Base-by-base conservation (phyloP, 2,113 vertebrate species). In the Alligator mississippiensis region DNA sequence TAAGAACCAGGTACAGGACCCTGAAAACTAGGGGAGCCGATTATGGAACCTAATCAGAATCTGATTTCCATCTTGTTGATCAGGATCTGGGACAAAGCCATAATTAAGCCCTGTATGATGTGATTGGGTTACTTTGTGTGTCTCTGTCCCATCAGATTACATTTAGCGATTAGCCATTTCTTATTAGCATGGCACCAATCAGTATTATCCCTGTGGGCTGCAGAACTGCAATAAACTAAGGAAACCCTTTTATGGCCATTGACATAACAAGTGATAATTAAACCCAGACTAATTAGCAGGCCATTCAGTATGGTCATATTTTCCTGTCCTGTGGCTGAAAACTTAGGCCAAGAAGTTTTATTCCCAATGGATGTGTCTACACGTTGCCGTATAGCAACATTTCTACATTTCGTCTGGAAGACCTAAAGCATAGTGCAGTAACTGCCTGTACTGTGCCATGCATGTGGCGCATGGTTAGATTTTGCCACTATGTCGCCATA, bases 111-210 rank as follows among this genome's bases (percentile, higher is more conserved):
- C 90, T 76, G 58, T 64, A 27, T 77, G 55, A 8, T 80, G 70
- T 89, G 84, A 59, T 84, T 92, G 61, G 30, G 9, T 90, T 96
- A 93, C 89, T 93, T 93, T 93, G n/a, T 81, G 59, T 47, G 62
- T 55, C 80, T 89, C 87, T 93, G 78, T 93, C 91, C 87, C 92
- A 95, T 94, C 95, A 92, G 93, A 94, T 97, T 93, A 97, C 91
- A 84, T 92, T 85, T 4, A 75, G 92, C 89, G 85, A 54, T 90
- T 68, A 83, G 38, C 82, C 34, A 82, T 95, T 96, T 95, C 89
- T 80, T 83, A 80, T n/a, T 85, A 61, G 80, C 30, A 2, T 88
- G 89, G 55, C 87, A 93, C 61, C 21, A 90, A 84, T 94, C 91
- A 87, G 1, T 87, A 86, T 85, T 92, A 95, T 97, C 96, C 90